Base-by-base conservation (phyloP, 2,888 invertebrate species). In the Ophioninae sp. region DNA sequence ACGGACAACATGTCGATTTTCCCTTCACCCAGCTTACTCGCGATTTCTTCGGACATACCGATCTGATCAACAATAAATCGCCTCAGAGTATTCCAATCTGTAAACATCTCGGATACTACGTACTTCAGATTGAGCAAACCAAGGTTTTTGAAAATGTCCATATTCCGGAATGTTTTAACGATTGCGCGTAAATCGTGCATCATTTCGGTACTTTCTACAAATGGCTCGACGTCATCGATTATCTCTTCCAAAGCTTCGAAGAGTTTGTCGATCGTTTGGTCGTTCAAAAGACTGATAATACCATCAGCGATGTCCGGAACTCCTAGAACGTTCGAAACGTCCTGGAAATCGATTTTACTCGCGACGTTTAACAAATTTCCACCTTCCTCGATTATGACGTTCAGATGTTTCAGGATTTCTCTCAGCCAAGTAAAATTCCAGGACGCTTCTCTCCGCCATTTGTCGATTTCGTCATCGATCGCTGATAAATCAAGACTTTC, bases 391-490 rank as follows among this genome's bases (percentile, higher is more conserved):
- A 94, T 83, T 8, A 94, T 84, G 0, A 88, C 84, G 75, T 93
- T 93, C 6, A 93, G 86, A 85, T 93, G 94, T 0, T 88, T 79
- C 0, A 95, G 87, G 30, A 94, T 93, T n/a, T 92, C 90, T 1
- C 93, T 91, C 5, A 94, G 84, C 93, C 95, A 95, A 22, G 89
- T 87, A 82, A 95, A 93, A 67, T 92, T 91, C 94, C 94, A 94
- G 88, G 93, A 93, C 30, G 94, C 93, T n/a, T 93, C 89, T 0
- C 81, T 81, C 86, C 94, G 93, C 80, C 94, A 93, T 8, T 88
- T 87, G 30, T 90, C 76, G 63, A 88, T 85, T 22, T 89, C 81
- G 2, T 82, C 80, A 73, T 85, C 85, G 75, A 91, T 91, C 58
- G 86, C 85, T 17, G 88, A 84, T 61, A 89, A 82, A 86, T 92